Percentiles rank a stretch among this genome's conserved stretches.
phyloP scores from a whole-genome alignment of 2,888 invertebrate genomes.

The Conus canariensis region DNA sequence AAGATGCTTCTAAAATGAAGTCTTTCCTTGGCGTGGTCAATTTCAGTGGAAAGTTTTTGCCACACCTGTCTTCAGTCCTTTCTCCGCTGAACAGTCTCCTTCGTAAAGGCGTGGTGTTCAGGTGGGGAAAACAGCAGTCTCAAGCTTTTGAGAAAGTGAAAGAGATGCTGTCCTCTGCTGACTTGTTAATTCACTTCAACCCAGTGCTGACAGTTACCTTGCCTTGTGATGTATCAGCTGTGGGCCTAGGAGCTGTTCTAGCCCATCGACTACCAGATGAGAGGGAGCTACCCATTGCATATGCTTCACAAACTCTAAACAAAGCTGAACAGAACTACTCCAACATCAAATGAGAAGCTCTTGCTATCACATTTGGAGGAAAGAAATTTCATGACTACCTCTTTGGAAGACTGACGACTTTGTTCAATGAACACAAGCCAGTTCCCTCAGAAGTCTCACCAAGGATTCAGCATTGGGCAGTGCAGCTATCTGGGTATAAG shows the following conservation, averaged over 20 bases:
- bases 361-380: background rate
- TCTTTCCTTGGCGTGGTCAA: too few relatives aligned
- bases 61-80: too few relatives aligned
- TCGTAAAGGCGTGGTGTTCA: too few relatives aligned
- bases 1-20: too few relatives aligned
- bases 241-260: background rate
- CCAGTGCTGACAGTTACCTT: background rate
- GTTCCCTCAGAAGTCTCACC: too few relatives aligned
- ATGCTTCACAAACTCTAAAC: background rate
- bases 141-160: background rate
- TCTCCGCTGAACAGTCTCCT: too few relatives aligned
- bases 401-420: background rate
- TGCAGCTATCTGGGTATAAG: too few relatives aligned
- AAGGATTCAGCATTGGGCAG: too few relatives aligned
- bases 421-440: too few relatives aligned
- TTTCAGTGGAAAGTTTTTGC: too few relatives aligned
- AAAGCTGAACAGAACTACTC: background rate
- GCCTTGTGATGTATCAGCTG: background rate
- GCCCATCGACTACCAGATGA: background rate
- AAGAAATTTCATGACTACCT: conserved; percentile 21
- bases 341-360: background rate
- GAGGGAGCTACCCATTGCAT: background rate
- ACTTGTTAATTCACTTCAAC: background rate
- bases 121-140: too few relatives aligned
- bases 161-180: background rate